Percentiles rank a stretch among this genome's conserved stretches.
phyloP scores from a whole-genome alignment of 2,797 vertebrate genomes.

The Melanotaenia boesemani region DNA sequence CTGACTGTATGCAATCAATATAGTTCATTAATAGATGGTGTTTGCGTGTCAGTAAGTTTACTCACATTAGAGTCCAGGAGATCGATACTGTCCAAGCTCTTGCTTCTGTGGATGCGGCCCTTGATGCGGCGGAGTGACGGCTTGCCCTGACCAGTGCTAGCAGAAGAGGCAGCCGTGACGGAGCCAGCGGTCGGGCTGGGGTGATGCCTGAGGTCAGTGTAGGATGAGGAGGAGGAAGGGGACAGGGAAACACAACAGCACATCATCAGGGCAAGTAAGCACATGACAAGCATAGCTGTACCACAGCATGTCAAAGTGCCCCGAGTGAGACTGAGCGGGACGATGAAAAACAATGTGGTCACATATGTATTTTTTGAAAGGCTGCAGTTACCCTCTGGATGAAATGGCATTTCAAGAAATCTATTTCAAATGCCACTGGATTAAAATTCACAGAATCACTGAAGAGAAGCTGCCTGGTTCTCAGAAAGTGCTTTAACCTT shows the following conservation, averaged over 20 bases:
- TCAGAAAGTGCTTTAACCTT: constrained; percentile 40
- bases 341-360: constrained; percentile 30
- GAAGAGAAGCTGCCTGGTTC: constrained; percentile 32
- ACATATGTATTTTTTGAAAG: constrained; percentile 58
- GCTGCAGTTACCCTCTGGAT: constrained; percentile 59
- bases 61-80: constrained; percentile 96
- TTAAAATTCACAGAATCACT: constrained; percentile 64
- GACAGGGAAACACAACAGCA: constrained; percentile 47
- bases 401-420: constrained; percentile 71
- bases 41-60: constrained; percentile 58
- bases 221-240: constrained; percentile 2
- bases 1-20: constrained; percentile 16
- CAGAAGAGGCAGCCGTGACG: constrained; percentile 88
- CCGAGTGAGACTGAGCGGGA: constrained; percentile 31
- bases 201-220: constrained; percentile 86
- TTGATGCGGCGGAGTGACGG: constrained; percentile 97
- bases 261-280: constrained; percentile 42
- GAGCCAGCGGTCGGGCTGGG: constrained; percentile 90
- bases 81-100: constrained; percentile 94
- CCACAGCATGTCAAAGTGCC: constrained; percentile 44
- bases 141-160: constrained; percentile 89
- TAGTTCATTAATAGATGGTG: constrained; percentile 10
- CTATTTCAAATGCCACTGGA: constrained; percentile 54
- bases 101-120: constrained; percentile 95
- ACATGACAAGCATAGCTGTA: constrained; percentile 27